Percentiles rank a stretch among this genome's conserved stretches.
Conservation (phyloP, 2,888 invertebrate species). For the Drosophila siamana region DNA sequence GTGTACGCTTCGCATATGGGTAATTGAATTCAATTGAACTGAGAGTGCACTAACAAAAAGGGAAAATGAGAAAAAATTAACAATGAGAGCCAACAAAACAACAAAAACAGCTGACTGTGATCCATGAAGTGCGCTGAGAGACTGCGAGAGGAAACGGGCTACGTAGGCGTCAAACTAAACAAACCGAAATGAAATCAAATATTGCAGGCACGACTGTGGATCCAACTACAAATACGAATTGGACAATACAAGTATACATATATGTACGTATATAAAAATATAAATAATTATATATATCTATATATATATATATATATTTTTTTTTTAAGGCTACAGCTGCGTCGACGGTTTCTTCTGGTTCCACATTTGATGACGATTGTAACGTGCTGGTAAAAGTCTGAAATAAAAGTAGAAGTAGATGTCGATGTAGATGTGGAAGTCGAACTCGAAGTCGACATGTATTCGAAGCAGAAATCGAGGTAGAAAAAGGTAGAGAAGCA, state of each 20-base stretch:
- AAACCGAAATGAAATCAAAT: slow-evolving; percentile 64
- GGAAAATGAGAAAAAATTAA: slow-evolving; percentile 6
- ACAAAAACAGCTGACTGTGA: slow-evolving; percentile 55
- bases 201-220: slow-evolving; percentile 24
- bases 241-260: too few species aligned
- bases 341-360: slow-evolving; percentile 14
- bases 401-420: slow-evolving; percentile 7
- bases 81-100: slow-evolving; percentile 11
- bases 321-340: background rate
- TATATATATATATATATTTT: too few species aligned
- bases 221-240: background rate
- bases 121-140: slow-evolving; percentile 43
- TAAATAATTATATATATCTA: too few species aligned
- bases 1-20: slow-evolving; percentile 71
- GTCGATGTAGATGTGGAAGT: slow-evolving; percentile 2
- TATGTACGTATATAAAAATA: too few species aligned
- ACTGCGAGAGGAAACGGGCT: slow-evolving; percentile 22
- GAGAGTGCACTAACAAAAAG: slow-evolving; percentile 52
- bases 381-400: slow-evolving; percentile 32
- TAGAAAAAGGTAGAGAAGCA: background rate
- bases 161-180: slow-evolving; percentile 53
- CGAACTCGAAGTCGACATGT: background rate
- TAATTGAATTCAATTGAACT: slow-evolving; percentile 79
- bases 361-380: background rate
- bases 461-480: background rate